Base-by-base conservation (phyloP, 2,888 invertebrate species). In the Dasypolia templi region DNA sequence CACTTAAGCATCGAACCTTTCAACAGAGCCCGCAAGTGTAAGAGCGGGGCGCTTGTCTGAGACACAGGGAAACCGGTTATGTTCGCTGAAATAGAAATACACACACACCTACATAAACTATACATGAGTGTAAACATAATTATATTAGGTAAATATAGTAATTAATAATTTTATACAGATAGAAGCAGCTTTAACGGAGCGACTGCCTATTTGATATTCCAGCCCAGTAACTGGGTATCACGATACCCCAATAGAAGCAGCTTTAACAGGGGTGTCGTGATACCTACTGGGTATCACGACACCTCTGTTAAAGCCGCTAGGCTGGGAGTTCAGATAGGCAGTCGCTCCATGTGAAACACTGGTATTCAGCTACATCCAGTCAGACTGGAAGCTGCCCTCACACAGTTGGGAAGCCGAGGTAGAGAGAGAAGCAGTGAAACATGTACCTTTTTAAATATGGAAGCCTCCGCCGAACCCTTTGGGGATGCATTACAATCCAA, bases 1-100 rank as follows among this genome's bases (percentile, higher is more conserved):
- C 49, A 72, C 32, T 32, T 68, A 81, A 74, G 63, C 70, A 67
- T 87, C 94, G 90, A 94, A 96, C 96, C 96, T 96, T 96, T 95
- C 73, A 96, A 92, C 29, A 96, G 93, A 55, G 94, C 92, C 87
- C 96, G 91, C 92, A 96, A 93, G 88, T 96, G 95, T 84, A 96
- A 94, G 72, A 96, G 92, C 71, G 91, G 93, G 6, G 93, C 93
- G 81, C 93, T 94, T 67, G 94, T 96, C 79, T 93, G 90, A 76
- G 94, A 96, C 44, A 93, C 95, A 26, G 96, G 96, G 86, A 96
- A 95, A 26, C 96, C 96, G 87, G 94, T 93, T 69, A 92, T 90
- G 81, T 90, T 86, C 35, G 94, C 93, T 93, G 94, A 85, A 93
- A 94, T 87, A 83, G 69, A 85, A 89, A 78, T 53, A 74, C 44